Evolutionary conservation across 2,797 vertebrate genomes (phyloP), one percentile per base, ranked within the genome.

Genomic region (Myotis myotis): DNA sequence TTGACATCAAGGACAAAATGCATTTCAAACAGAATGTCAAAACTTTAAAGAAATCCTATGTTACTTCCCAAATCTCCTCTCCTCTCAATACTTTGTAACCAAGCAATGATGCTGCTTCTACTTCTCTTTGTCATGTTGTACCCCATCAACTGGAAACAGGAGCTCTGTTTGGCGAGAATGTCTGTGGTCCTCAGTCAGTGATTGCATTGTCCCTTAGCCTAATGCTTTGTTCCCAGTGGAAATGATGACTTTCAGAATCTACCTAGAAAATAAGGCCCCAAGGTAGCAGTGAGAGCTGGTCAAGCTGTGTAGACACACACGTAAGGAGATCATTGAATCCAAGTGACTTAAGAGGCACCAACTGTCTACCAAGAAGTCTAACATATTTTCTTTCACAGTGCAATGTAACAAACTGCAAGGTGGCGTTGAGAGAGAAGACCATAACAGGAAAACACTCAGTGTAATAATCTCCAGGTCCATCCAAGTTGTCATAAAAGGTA

Each of bases 211-310:
- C 79, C 94, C 25, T 97, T 92, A 96, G 93, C 55, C 87, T 68
- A 28, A 19, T 93, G 92, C 96, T 96, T 81, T 93, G 57, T 93
- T 96, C 51, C 74, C 86, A 86, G 12, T 57, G 85, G 68, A 96
- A 97, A 91, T 33, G 13, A 30, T n/a, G 57, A 89, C 90, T 90
- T 91, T 89, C 17, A 3, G 91, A 87, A 85, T 88, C 71, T 91
- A 90, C 36, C 78, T 95, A 95, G 95, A 95, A 96, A 96, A 87
- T 41, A 89, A 86, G 51, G 51, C 51, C 79, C 70, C 89, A 68
- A 79, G 60, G 64, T 38, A 76, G 25, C 0, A 2, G n/a, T 87
- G 47, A 97, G 83, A 97, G 76, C 49, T 92, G 6, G 1, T 0
- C 55, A 97, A 97, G 57, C 49, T 84, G 0, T 3, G 3, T 49